These are phyloP conservation scores for Passer domesticus DNA, from an alignment of 2,113 vertebrate species.

Conservation along the genomic window DNA sequence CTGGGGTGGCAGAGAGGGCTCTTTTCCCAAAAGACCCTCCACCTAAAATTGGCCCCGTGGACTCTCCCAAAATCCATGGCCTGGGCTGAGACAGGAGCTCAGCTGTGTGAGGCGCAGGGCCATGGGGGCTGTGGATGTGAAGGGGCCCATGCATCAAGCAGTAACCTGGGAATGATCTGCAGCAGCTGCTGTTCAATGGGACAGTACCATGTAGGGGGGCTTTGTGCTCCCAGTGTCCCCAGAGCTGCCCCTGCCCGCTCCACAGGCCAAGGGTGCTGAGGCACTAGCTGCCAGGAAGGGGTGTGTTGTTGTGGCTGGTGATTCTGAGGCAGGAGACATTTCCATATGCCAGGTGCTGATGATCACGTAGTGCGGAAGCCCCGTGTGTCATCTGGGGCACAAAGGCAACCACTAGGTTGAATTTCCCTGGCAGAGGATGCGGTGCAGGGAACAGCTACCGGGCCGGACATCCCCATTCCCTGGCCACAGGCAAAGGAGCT, in stretches of 20 bases:
- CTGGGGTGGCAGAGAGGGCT: background rate
- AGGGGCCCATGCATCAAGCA: fast-evolving
- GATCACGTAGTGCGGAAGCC: fast-evolving
- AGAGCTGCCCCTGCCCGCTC: background rate
- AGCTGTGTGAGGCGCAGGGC: background rate
- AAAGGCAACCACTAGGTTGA: background rate
- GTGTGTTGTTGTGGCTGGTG: background rate
- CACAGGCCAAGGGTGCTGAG: fast-evolving
- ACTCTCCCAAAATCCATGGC: background rate
- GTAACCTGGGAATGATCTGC: background rate
- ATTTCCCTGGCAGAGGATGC: background rate
- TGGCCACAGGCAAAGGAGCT: background rate
- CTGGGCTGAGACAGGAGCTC: background rate
- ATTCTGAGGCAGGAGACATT: background rate
- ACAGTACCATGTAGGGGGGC: fast-evolving
- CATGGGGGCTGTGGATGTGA: fast-evolving
- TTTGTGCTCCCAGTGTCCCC: fast-evolving
- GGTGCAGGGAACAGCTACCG: fast-evolving
- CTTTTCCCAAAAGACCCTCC: background rate
- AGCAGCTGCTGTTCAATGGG: background rate
- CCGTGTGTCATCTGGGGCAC: background rate
- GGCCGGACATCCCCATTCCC: background rate
- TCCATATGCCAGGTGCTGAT: background rate
- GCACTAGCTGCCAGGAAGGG: background rate
- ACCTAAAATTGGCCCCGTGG: fast-evolving